A percentile compares a stretch with the other conserved stretches of the same genome.
Evolutionary conservation across 2,113 vertebrate genomes (phyloP).

Genomic region (Hippolais icterina): DNA sequence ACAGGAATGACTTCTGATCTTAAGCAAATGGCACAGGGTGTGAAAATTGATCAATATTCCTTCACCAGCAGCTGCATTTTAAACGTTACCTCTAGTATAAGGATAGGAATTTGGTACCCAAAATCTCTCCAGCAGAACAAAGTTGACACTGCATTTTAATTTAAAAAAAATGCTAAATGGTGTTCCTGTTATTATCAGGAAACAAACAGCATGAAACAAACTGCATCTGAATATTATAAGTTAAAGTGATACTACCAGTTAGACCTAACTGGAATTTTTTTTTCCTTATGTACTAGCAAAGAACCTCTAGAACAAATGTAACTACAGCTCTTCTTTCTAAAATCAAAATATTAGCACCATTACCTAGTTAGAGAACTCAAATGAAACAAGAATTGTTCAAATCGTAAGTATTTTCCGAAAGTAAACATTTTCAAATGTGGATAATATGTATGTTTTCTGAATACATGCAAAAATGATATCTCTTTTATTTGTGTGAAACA

Average conservation of each 20-base stretch:
- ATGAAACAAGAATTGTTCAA: neutral
- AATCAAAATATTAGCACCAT: neutral
- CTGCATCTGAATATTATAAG: neutral
- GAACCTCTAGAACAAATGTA: neutral
- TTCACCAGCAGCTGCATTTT: neutral
- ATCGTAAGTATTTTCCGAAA: neutral
- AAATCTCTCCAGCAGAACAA: neutral
- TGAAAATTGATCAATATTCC: slow-evolving; percentile 40
- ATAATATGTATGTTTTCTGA: neutral
- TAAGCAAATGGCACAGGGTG: slow-evolving; percentile 20
- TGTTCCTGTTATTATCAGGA: neutral
- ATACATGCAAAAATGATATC: neutral
- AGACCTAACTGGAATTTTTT: neutral
- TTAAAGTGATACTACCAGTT: neutral
- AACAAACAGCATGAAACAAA: too few relatives aligned
- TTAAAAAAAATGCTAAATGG: neutral
- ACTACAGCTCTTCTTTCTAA: neutral
- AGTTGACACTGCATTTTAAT: neutral
- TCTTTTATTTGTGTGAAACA: neutral
- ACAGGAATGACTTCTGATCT: slow-evolving; percentile 14
- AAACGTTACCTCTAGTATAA: neutral
- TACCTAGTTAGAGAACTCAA: neutral
- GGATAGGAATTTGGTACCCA: neutral
- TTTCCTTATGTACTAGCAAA: neutral
- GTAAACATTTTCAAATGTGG: neutral